Percentiles rank a stretch among this genome's conserved stretches.
These are phyloP conservation scores for Heliothis virescens DNA, from an alignment of 1,140 invertebrate species.

Conservation along the genomic window DNA sequence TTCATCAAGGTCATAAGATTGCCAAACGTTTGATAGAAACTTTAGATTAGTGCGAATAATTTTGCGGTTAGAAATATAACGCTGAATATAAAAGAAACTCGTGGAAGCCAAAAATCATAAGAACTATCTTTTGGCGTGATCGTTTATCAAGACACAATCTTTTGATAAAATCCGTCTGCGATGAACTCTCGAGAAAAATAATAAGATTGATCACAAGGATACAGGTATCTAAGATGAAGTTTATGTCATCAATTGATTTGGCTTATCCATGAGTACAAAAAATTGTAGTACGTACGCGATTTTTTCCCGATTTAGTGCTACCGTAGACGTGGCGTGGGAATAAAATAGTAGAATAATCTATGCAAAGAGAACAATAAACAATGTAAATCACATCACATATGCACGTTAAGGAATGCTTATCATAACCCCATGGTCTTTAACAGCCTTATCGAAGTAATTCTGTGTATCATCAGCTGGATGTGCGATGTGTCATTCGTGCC, in stretches of 20 bases:
- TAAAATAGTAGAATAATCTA: neutral
- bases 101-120: too few relatives aligned
- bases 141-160: too few relatives aligned
- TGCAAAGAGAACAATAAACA: neutral
- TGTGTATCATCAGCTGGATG: constrained; percentile 12
- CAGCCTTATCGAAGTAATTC: constrained; percentile 6
- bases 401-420: constrained; percentile 5
- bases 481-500: neutral
- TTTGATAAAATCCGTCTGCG: neutral
- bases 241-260: neutral
- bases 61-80: neutral
- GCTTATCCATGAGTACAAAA: neutral
- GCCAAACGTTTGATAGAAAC: constrained; percentile 23
- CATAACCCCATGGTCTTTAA: neutral
- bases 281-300: neutral
- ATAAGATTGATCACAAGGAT: neutral
- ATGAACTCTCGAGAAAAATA: too few relatives aligned
- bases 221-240: neutral
- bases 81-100: too few relatives aligned
- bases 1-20: constrained; percentile 21
- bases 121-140: too few relatives aligned
- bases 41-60: constrained; percentile 14
- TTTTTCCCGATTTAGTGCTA: neutral
- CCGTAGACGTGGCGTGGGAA: neutral
- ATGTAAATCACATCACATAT: neutral